Evolutionary conservation across 2,888 invertebrate species (phyloP), one percentile per base, ranked within the genome.

Genomic region (Xestia ashworthii): DNA sequence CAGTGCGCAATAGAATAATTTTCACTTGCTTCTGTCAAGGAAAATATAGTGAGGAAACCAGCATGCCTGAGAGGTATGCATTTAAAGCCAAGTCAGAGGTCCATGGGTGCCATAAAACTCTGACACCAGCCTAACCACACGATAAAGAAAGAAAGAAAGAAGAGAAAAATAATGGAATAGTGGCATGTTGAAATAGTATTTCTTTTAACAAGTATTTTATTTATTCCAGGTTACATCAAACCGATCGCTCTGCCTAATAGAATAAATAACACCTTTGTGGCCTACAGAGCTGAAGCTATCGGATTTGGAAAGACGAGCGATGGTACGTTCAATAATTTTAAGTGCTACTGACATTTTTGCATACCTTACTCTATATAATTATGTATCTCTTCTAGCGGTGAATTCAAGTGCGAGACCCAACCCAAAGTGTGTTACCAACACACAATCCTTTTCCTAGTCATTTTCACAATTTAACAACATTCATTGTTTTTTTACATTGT

Each of bases 251-350:
- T 91, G 25, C 91, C 91, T 0, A 64, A 53, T 25, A 80, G 67
- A 0, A 25, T 80, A 5, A 69, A 55, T 16, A 41, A 65, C 5
- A 68, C 75, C 0, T 91, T 86, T 48, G 77, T 66, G 4, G 88
- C 83, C 0, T 19, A 12, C 1, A 32, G 5, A 8, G 87, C 84
- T 0, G 81, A 87, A 65, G 89, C 82, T 48, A 84, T 90, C 6
- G 92, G 91, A 12, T 91, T 83, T 53, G 91, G 92, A 14, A 76
- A 81, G 44, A 84, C 71, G 0, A 78, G 70, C 32, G 72, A 78
- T 3, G 50, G 85, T 83, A 62, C 66, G 80, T 75, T 53, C 50
- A 22, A 19, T 6, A 0, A 38, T 32, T 16, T 62, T 38, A 14
- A 5, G 25, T 58, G 25, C 14, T 14, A 14, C 5, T 58, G 25